phyloP scores from a whole-genome alignment of 2,797 vertebrate genomes.

The Acipenser transmontanus region DNA sequence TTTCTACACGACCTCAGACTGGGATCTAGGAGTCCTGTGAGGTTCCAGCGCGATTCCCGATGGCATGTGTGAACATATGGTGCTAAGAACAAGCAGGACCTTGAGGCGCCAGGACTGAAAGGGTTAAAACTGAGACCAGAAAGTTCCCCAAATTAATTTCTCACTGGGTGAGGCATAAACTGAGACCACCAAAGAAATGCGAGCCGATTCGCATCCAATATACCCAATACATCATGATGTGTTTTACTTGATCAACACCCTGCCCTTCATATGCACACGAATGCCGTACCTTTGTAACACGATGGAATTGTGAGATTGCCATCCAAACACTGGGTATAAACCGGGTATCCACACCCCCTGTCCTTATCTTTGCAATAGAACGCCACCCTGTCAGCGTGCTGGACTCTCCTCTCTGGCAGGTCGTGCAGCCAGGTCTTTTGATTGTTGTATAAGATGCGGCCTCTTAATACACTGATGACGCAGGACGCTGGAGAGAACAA shows the following conservation, averaged over 20 bases:
- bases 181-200: background rate
- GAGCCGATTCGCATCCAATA: background rate
- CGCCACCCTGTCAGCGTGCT: constrained; percentile 60
- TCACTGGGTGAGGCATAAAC: background rate
- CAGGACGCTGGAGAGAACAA: constrained; percentile 67
- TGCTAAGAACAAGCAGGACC: no score
- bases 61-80: no score
- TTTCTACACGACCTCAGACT: no score
- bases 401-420: constrained; percentile 65
- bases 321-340: constrained; percentile 58
- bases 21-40: no score
- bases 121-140: no score
- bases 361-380: constrained; percentile 78
- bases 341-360: constrained; percentile 70
- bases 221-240: constrained; percentile 14
- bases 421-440: constrained; percentile 66
- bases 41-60: no score
- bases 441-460: constrained; percentile 67
- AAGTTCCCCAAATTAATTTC: background rate
- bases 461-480: constrained; percentile 63
- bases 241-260: no score
- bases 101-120: no score
- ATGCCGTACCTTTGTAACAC: constrained; percentile 71
- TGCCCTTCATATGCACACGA: no score
- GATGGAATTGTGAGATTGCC: constrained; percentile 65